Percentiles rank a stretch among this genome's conserved stretches.
Evolutionary conservation across 2,888 invertebrate genomes (phyloP).

Genomic region (Yponomeuta malinellus): DNA sequence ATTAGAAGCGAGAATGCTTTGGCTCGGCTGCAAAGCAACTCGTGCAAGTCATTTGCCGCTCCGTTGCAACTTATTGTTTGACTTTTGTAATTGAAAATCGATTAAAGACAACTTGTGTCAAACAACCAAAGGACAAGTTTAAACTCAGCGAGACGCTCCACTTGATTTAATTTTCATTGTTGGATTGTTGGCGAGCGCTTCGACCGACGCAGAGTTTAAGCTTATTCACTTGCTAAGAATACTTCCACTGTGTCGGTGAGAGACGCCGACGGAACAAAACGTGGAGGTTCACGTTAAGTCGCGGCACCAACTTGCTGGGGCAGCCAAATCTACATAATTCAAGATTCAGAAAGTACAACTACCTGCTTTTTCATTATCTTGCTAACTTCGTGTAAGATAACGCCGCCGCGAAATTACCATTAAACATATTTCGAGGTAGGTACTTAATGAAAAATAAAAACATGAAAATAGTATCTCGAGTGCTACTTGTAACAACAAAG

Average conservation of each 20-base stretch:
- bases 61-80: conserved; percentile 12
- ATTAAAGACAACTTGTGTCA: conserved; percentile 11
- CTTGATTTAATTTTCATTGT: conserved; percentile 9
- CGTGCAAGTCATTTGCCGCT: conserved; percentile 8
- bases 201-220: not conserved
- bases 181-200: not conserved
- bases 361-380: not conserved
- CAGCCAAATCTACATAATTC: not conserved
- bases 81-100: conserved; percentile 12
- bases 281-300: not conserved
- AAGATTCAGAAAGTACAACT: not conserved
- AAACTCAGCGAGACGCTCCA: not conserved
- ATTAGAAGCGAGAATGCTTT: not conserved
- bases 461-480: not conserved
- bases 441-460: not conserved
- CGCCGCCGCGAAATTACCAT: not conserved
- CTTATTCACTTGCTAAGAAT: not conserved
- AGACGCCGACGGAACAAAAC: not conserved
- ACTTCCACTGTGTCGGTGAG: not conserved
- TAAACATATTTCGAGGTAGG: not conserved
- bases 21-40: not conserved
- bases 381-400: not conserved
- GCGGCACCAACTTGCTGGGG: not conserved
- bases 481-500: not conserved
- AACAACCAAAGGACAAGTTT: conserved; percentile 2